Evolutionary conservation across 1,140 invertebrate species (phyloP), one percentile per base, ranked within the genome.

Genomic region (Eriosoma lanigerum): DNA sequence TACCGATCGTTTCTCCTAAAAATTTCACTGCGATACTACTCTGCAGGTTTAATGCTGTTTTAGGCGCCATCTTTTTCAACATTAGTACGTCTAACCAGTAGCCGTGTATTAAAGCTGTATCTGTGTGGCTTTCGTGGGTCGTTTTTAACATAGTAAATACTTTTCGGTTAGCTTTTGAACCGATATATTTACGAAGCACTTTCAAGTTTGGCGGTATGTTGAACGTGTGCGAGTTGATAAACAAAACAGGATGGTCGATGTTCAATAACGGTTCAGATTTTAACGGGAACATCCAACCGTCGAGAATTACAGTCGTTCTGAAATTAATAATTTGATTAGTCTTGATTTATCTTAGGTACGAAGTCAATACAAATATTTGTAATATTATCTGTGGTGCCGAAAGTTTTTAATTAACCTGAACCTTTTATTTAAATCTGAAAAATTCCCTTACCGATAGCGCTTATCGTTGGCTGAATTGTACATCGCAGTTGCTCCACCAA

Each of bases 221-320:
- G 84, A 92, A 92, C n/a, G 88, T 89, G 83, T 91, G 88, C 50
- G 89, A 89, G 84, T 91, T 91, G 12, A 92, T 85, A 84, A 91
- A 89, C 1, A 92, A 82, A 13, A 91, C 83, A 13, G 90, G 90
- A 84, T 91, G 88, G 19, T 84, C 83, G 3, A 90, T 85, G 46
- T 86, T 84, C 1, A 91, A 78, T 2, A 86, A 82, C 21, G 86
- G 83, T 81, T 89, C 87, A 19, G 87, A 85, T 84, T 90, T 90
- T 46, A 92, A 84, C 0, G 91, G 89, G 83, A 89, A 90, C 89
- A 92, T 90, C 91, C 91, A 93, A 1, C 89, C 89, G 85, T 93
- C 91, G 46, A 92, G 81, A 29, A 89, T 85, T 8, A 92, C 84
- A 15, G 89, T 89, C 50, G 86, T 84, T 83, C 90, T 90, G 32